phyloP scores from a whole-genome alignment of 2,888 invertebrate species.

The Muscina levida region DNA sequence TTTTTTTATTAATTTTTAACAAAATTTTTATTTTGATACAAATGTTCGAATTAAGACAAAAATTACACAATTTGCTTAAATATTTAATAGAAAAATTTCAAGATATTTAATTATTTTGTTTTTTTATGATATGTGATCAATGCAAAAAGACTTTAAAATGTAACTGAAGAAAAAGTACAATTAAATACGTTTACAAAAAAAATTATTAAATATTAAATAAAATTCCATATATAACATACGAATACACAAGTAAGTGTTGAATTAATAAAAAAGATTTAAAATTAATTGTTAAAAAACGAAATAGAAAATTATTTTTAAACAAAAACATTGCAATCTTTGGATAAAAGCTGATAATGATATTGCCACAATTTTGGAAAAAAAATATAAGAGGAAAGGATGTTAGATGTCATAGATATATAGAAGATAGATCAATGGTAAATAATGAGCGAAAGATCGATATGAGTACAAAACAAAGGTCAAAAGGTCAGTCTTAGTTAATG shows the following conservation, averaged over 20 bases:
- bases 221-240: constrained; percentile 31
- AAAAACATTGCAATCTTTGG: constrained; percentile 67
- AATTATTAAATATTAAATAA: constrained; percentile 27
- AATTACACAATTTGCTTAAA: constrained; percentile 55
- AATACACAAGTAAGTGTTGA: background rate
- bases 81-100: constrained; percentile 21
- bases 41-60: constrained; percentile 43
- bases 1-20: constrained; percentile 55
- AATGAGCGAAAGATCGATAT: background rate
- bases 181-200: constrained; percentile 4
- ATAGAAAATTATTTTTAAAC: too few species aligned
- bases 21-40: constrained; percentile 58
- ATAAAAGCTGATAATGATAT: constrained; percentile 67
- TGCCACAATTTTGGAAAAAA: constrained; percentile 61
- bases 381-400: background rate
- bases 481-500: constrained; percentile 62
- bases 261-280: constrained; percentile 34
- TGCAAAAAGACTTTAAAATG: constrained; percentile 26
- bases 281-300: constrained; percentile 25
- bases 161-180: constrained; percentile 8
- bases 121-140: constrained; percentile 3
- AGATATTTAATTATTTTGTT: background rate
- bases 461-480: constrained; percentile 27
- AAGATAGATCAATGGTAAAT: too few species aligned
- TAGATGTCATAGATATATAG: too few species aligned